Base-by-base conservation (phyloP, 1,140 invertebrate genomes). In the Eriocheir sinensis region DNA sequence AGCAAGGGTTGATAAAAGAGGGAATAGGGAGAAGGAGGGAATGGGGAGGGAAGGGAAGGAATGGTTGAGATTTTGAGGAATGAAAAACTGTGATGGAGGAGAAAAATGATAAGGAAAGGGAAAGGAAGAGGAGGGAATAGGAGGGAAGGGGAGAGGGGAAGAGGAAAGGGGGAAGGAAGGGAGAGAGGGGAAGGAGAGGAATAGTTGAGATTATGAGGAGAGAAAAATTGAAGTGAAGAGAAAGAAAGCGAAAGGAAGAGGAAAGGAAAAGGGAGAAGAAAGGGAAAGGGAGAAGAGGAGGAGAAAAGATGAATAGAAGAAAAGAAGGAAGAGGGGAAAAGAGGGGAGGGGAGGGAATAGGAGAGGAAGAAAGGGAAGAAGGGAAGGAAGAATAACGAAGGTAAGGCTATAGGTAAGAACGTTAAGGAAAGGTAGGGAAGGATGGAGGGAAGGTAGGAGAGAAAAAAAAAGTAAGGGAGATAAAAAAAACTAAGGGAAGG, bases 121-220 rank as follows among this genome's bases (percentile, higher is more conserved):
- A n/a, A 6, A 41, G 12, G 36, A 38, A 34, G 3, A 40, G 27
- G 32, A 32, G 27, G 36, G 34, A 36, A 27, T 36, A 34, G 27
- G 81, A 85, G 34, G 36, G 34, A 85, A 9, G 40, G 34, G 44
- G 12, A 21, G 27, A 44, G 12, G 32, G 86, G 44, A 21, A 44
- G 86, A 89, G 86, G 44, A 40, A 89, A 40, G 44, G 86, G 44
- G 86, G 44, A 30, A 44, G 34, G 44, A 30, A 89, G 34, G 44
- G 27, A 44, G 34, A 40, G 32, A 85, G 83, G 38, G 32, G 17
- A 32, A 85, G 36, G 41, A 41, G 27, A 41, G 44, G 34, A 44
- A 6, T 44, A 30, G 44, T 17, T 21, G 38, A 89, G 15, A 89
- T 9, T n/a, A 30, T n/a, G 86, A 89, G 34, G 32, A 30, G 21